Evolutionary conservation across 1,140 invertebrate genomes (phyloP), one percentile per base, ranked within the genome.

Genomic region (Heterodera carotae): DNA sequence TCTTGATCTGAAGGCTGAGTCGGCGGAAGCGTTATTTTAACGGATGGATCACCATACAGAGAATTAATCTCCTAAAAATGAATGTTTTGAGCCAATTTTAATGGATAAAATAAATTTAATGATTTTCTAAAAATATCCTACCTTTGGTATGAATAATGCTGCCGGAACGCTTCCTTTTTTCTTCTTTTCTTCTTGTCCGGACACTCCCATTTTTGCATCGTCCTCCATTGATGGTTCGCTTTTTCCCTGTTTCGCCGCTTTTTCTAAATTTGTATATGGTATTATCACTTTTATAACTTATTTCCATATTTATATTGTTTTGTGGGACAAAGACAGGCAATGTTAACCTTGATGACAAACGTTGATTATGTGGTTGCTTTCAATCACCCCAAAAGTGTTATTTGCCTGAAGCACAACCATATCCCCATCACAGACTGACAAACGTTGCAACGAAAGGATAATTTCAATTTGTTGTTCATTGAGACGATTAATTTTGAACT

Each of bases 101-200:
- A 12, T 22, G 33, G 18, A 59, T 10, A n/a, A n/a, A n/a, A n/a
- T n/a, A n/a, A n/a, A n/a, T 59, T 56, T 72, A 56, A 1, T 22
- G 18, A 56, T 22, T 56, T 4, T 15, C 12, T 18, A 56, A 56
- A 18, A 25, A 22, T 56, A 18, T 22, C 18, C 18, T 18, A 56
- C 72, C 69, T 77, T 77, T 56, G 76, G 76, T n/a, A 77, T 77
- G 31, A 77, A 77, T 25, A 77, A 62, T 27, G 68, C 39, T 31
- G 39, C 39, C 15, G 76, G 76, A 25, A 77, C 31, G 48, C 36
- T n/a, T n/a, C n/a, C 64, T 34, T 77, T 77, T 27, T 71, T 77
- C 69, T 71, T 77, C 36, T 64, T 72, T 22, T 48, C 34, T 25
- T 62, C 34, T 8, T 69, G 34, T 56, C 43, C 75, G 31, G 36